Percentiles rank a stretch among this genome's conserved stretches.
Conservation (phyloP, 2,888 invertebrate species). For the Andrena fulva region DNA sequence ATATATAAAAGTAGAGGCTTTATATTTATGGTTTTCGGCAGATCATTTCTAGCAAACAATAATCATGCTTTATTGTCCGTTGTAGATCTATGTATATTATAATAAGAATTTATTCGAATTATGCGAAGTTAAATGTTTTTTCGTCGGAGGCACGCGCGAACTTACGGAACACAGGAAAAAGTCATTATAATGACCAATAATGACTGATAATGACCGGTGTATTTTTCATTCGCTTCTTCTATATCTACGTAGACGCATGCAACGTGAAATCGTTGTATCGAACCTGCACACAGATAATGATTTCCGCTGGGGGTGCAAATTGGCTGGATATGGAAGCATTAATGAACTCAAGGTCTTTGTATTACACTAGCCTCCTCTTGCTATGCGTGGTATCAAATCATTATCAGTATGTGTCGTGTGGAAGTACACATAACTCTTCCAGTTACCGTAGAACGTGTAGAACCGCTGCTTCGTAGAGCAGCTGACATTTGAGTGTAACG, state of each 20-base stretch:
- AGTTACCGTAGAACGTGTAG: slow-evolving; percentile 29
- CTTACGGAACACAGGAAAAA: slow-evolving; percentile 6
- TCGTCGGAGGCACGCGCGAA: not conserved
- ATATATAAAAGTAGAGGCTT: not conserved
- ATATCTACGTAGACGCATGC: not conserved
- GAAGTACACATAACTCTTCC: slow-evolving; percentile 5
- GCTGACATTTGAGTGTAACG: not conserved
- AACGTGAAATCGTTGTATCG: not conserved
- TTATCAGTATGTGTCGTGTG: slow-evolving; percentile 51
- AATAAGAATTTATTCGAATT: slow-evolving; percentile 3
- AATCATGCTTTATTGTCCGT: not conserved
- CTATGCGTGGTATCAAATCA: slow-evolving; percentile 42
- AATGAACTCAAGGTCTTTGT: slow-evolving; percentile 47
- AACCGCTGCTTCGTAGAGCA: slow-evolving; percentile 8
- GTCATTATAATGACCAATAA: slow-evolving; percentile 4
- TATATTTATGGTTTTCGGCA: not conserved
- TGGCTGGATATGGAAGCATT: slow-evolving; percentile 41
- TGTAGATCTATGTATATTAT: not conserved
- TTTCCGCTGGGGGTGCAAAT: slow-evolving; percentile 7
- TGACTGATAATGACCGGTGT: not conserved
- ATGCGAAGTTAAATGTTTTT: not conserved
- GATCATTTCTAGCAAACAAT: not conserved
- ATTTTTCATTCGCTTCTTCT: not conserved
- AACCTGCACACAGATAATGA: slow-evolving; percentile 1
- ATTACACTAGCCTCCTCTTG: slow-evolving; percentile 20